These are phyloP conservation scores for Doris montereyensis DNA, from an alignment of 2,888 invertebrate genomes.

Conservation along the genomic window DNA sequence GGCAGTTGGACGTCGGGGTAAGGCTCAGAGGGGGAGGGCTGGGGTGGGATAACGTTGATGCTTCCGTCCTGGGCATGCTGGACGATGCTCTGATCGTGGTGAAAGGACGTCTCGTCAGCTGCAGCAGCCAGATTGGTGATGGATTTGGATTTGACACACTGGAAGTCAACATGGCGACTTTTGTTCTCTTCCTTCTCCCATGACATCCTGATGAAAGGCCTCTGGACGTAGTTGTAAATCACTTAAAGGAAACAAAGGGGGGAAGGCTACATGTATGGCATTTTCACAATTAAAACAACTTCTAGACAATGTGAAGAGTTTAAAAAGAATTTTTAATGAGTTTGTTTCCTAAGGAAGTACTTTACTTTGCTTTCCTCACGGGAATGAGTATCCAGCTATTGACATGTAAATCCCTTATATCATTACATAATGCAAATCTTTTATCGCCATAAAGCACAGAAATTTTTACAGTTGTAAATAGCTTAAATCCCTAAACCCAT, in stretches of 20 bases:
- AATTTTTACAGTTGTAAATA: too few relatives aligned
- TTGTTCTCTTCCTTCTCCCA: constrained; percentile 99
- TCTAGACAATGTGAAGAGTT: neutral
- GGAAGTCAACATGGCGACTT: constrained; percentile 98
- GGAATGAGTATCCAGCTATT: too few relatives aligned
- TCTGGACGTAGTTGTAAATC: constrained; percentile 99
- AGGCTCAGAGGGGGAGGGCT: constrained; percentile 70
- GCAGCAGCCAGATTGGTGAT: constrained; percentile 97
- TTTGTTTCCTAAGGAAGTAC: too few relatives aligned
- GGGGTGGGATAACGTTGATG: constrained; percentile 73
- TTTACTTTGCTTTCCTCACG: too few relatives aligned
- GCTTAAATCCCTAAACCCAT: too few relatives aligned
- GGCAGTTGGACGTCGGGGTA: constrained; percentile 66
- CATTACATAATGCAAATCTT: too few relatives aligned
- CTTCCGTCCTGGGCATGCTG: constrained; percentile 68
- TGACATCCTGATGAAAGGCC: constrained; percentile 98
- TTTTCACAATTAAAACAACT: neutral
- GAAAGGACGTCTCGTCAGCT: constrained; percentile 80
- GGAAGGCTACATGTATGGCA: neutral
- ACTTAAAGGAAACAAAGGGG: constrained; percentile 75
- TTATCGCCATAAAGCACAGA: too few relatives aligned
- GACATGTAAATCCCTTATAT: too few relatives aligned
- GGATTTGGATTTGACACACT: constrained; percentile 98
- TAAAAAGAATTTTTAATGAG: too few relatives aligned
- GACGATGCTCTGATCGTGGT: constrained; percentile 48